Base-by-base conservation (phyloP, 2,888 invertebrate genomes). In the Meteorus cinctellus region DNA sequence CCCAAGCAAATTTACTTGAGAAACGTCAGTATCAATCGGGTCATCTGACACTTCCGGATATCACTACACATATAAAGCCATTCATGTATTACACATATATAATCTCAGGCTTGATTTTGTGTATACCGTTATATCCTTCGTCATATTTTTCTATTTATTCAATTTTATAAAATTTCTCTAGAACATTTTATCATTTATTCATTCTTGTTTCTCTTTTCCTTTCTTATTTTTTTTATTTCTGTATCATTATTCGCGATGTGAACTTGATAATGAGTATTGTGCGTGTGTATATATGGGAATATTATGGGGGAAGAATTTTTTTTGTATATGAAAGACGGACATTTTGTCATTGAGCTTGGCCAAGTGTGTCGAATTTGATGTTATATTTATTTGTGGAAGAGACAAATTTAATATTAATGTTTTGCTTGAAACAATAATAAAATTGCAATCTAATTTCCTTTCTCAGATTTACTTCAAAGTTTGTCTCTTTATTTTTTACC, bases 391-490 rank as follows among this genome's bases (percentile, higher is more conserved):
- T 24, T 62, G 27, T 41, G 19, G 1, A 12, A 29, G 63, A 41
- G 19, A 31, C 59, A 14, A n/a, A 48, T 51, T 24, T 48, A 48
- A 48, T 10, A 31, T 48, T 41, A 4, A 68, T 24, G 71, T 67
- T 67, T 14, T 73, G 55, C 66, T 34, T 73, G 73, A 67, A 29
- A 73, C 66, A 67, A 55, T 34, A 36, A 27, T 41, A 29, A 73
- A 73, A 73, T 73, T 55, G 19, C 41, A 31, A 65, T n/a, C 2
- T 55, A 10, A 48, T 70, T 59, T 27, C 14, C 31, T 55, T 59
- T 27, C 5, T 34, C 34, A 34, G 34, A 34, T 60, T 24, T 29
- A 29, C 14, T n/a, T 31, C 2, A n/a, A 0, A 24, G 16, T 45
- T 27, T 60, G 41, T 27, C 16, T 29, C 31, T 27, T 31, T 12